Evolutionary conservation across 2,113 vertebrate species (phyloP).

Genomic region (Tachysurus vachellii): DNA sequence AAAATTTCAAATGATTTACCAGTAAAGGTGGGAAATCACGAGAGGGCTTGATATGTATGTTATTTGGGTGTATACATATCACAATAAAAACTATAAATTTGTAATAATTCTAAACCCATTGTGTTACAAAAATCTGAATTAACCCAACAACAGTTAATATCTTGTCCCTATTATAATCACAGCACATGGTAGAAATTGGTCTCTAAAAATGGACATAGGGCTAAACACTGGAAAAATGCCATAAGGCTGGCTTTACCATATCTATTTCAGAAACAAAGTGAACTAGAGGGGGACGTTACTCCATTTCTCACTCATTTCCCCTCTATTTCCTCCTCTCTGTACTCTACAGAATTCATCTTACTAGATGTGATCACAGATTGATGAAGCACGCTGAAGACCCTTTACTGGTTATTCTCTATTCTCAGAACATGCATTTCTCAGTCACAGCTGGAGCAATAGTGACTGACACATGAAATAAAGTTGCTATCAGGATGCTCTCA

Average conservation of each 20-base stretch:
- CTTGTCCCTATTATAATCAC: neutral
- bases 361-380: constrained; percentile 26
- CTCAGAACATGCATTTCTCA: constrained; percentile 26
- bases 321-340: constrained; percentile 41
- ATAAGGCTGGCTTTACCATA: neutral
- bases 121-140: neutral
- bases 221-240: constrained; percentile 9
- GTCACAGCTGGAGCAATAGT: neutral
- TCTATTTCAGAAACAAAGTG: constrained; percentile 21
- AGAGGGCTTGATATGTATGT: constrained; percentile 12
- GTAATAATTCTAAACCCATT: neutral
- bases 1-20: constrained; percentile 71
- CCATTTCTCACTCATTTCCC: neutral
- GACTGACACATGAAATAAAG: constrained; percentile 43
- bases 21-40: constrained; percentile 62
- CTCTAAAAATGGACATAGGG: neutral
- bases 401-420: constrained; percentile 24
- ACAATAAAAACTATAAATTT: neutral
- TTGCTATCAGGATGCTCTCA: constrained; percentile 35
- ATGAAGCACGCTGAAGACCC: constrained; percentile 19
- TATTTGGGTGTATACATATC: constrained; percentile 19
- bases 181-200: neutral
- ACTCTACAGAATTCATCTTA: constrained; percentile 19
- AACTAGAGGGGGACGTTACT: neutral
- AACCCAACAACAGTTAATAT: neutral